A percentile compares a stretch with the other conserved stretches of the same genome.
Conservation (phyloP, 2,113 vertebrate species). For the Alligator sinensis region DNA sequence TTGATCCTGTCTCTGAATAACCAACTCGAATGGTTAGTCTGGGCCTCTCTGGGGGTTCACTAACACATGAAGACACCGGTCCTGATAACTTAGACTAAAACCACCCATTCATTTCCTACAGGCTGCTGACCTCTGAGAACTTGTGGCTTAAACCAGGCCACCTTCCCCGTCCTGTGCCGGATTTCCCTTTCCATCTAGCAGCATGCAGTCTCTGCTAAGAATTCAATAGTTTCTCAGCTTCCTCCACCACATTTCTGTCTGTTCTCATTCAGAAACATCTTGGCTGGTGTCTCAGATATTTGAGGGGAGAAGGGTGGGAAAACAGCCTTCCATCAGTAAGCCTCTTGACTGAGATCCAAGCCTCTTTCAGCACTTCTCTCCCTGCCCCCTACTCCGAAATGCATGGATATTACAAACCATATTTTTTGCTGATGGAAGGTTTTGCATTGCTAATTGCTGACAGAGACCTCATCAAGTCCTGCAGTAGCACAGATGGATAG, state of each 20-base stretch:
- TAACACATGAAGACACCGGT: not conserved
- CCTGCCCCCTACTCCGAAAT: not conserved
- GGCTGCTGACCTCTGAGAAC: constrained; percentile 30
- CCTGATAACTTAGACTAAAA: not conserved
- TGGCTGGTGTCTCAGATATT: not conserved
- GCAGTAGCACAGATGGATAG: not conserved
- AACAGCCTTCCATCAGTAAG: not conserved
- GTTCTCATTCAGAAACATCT: not conserved
- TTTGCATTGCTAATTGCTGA: not conserved
- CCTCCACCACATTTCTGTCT: not conserved
- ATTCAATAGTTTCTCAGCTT: not conserved
- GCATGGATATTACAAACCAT: not conserved
- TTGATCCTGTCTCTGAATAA: not conserved
- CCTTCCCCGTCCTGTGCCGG: not conserved
- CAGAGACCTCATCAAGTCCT: not conserved
- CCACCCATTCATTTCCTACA: not conserved
- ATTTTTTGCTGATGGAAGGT: not conserved
- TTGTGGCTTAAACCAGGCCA: constrained; percentile 12
- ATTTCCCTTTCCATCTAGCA: not conserved
- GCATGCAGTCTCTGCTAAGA: not conserved
- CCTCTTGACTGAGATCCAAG: not conserved
- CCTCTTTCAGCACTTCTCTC: not conserved
- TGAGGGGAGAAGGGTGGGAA: not conserved
- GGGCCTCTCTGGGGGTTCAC: not conserved
- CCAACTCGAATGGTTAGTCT: not conserved